A percentile compares a stretch with the other conserved stretches of the same genome.
phyloP scores from a whole-genome alignment of 2,797 vertebrate genomes.

The Brotula barbata region DNA sequence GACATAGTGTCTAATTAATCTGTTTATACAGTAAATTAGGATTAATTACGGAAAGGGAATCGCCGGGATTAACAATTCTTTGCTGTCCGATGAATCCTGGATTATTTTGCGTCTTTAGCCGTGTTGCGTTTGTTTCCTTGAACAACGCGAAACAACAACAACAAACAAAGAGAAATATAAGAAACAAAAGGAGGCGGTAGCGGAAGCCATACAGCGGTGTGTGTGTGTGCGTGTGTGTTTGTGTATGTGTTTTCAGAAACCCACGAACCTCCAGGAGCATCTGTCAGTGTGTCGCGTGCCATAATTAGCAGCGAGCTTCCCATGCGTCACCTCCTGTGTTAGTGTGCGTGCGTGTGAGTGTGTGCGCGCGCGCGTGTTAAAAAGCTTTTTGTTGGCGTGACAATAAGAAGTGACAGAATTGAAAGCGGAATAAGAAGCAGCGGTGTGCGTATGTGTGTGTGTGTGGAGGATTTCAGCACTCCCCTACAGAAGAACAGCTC shows the following conservation, averaged over 20 bases:
- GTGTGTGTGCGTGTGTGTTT: conserved; percentile 21
- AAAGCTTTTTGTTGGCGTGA: not conserved
- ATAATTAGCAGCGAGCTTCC: conserved; percentile 42
- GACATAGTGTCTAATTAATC: not conserved
- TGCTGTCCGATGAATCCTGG: not conserved
- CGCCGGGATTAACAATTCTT: not conserved
- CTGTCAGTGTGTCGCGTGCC: conserved; percentile 46
- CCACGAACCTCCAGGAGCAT: conserved; percentile 41
- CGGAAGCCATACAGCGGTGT: not conserved
- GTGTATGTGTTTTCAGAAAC: conserved; percentile 15
- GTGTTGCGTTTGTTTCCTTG: not conserved
- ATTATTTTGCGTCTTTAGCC: not conserved
- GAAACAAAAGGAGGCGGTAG: conserved; percentile 21
- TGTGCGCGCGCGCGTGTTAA: too few relatives aligned
- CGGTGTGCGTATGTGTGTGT: conserved; percentile 15
- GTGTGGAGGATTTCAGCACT: conserved; percentile 71
- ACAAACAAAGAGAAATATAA: conserved; percentile 4
- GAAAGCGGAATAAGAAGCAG: conserved; percentile 28
- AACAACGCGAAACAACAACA: conserved; percentile 28
- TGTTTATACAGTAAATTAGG: not conserved
- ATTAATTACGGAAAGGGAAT: not conserved
- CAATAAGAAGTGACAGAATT: conserved; percentile 15
- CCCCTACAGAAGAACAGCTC: conserved; percentile 72
- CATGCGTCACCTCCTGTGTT: conserved; percentile 20
- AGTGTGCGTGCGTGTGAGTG: not conserved